Base-by-base conservation (phyloP, 2,113 vertebrate genomes). In the Oncorhynchus gorbuscha region DNA sequence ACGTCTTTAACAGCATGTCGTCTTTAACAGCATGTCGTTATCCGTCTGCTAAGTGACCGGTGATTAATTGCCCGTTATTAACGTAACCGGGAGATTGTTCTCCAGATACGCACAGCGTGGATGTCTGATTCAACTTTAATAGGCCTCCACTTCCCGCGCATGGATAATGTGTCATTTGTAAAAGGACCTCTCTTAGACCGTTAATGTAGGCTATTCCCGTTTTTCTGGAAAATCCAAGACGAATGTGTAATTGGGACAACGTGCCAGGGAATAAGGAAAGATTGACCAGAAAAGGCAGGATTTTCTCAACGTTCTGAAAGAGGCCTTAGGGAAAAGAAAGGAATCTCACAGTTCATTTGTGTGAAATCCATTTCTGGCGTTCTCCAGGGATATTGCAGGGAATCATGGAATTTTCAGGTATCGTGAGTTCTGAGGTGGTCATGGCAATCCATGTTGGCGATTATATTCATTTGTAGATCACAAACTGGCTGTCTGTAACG, bases 11-110 rank as follows among this genome's bases (percentile, higher is more conserved):
- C 80, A 32, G 72, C 67, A 69, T 71, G 75, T 69, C 83, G 72
- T 69, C 73, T 80, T 30, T 76, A 83, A 71, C 80, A 32, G 72
- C 67, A 69, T 71, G 75, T 69, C 83, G 72, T 69, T 82, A 77
- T 73, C 79, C 75, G 83, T 79, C 62, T 67, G 58, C 85, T 91
- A 91, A 92, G 88, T 88, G 89, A 92, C 89, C 89, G 80, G 86
- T 91, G 92, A 93, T 93, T 92, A 91, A 93, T 92, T 85, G 87
- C 84, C 75, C 84, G 79, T 92, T 93, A 93, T 92, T 93, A 92
- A 88, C 86, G 86, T 83, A 88, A 88, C 82, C 78, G 83, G 30
- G 86, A 55, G 87, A 92, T 91, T 90, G 84, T 89, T 91, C 89
- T 89, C 85, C 73, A 18, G 89, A 93, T 90, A 92, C 82, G 79